Evolutionary conservation across 2,113 vertebrate species (phyloP).

Genomic region (Bambusicola thoracicus): DNA sequence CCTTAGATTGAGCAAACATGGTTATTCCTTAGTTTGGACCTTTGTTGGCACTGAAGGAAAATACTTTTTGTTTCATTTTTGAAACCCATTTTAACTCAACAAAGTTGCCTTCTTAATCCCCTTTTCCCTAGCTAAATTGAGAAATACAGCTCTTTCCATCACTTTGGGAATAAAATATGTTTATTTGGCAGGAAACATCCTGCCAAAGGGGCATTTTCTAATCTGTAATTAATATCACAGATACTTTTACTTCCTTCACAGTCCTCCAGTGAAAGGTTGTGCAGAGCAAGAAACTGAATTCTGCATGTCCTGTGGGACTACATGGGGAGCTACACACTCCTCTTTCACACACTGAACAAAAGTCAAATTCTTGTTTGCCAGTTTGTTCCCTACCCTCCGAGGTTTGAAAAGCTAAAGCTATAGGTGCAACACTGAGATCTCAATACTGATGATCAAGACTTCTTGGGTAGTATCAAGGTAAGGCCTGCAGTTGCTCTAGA

Average conservation of each 20-base stretch:
- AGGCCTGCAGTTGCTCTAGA: background rate
- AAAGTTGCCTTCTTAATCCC: background rate
- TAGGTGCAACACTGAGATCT: background rate
- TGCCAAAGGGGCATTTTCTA: conserved; percentile 7
- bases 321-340: background rate
- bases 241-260: conserved; percentile 11
- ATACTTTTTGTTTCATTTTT: background rate
- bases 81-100: background rate
- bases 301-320: conserved; percentile 5
- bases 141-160: background rate
- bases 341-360: conserved; percentile 62
- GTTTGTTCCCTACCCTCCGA: background rate
- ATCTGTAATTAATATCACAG: conserved; percentile 55
- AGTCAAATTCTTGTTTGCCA: background rate
- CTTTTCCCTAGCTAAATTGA: background rate
- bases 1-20: background rate
- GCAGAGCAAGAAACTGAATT: background rate
- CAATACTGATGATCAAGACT: background rate
- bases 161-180: background rate
- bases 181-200: background rate
- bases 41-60: background rate
- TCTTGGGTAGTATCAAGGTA: conserved; percentile 23
- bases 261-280: background rate
- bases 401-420: background rate
- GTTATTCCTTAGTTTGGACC: background rate